These are phyloP conservation scores for Aegotheles bennettii DNA, from an alignment of 2,113 vertebrate species.

Conservation along the genomic window DNA sequence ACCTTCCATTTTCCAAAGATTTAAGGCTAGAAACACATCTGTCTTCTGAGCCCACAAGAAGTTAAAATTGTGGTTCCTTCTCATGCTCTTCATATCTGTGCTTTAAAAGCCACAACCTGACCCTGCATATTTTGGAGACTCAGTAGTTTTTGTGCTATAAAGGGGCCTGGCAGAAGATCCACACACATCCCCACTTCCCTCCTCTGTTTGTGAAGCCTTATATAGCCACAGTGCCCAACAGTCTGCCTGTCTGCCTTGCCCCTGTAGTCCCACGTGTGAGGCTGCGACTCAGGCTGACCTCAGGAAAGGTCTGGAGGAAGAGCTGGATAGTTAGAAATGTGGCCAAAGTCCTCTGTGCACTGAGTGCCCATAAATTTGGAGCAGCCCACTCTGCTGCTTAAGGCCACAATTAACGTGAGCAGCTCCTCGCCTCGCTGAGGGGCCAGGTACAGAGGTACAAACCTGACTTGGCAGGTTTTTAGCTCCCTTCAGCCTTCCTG, in stretches of 20 bases:
- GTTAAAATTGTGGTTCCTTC: background rate
- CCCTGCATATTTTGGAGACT: background rate
- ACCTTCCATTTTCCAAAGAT: background rate
- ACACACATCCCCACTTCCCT: background rate
- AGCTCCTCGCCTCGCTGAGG: background rate
- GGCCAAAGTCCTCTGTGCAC: background rate
- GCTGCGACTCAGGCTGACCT: background rate
- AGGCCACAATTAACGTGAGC: accelerated
- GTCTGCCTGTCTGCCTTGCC: background rate
- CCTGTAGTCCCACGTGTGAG: background rate
- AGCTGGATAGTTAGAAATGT: background rate
- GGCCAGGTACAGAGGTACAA: background rate
- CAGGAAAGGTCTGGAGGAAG: background rate
- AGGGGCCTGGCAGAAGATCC: background rate
- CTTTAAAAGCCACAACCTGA: background rate
- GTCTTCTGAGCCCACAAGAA: background rate
- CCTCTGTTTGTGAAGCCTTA: background rate
- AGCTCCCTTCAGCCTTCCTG: background rate
- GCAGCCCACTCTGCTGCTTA: background rate
- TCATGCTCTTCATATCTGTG: background rate
- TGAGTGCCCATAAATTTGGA: background rate
- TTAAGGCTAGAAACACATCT: background rate
- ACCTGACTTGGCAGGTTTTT: background rate
- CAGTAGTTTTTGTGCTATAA: background rate
- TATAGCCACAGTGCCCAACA: background rate